These are phyloP conservation scores for Falco peregrinus DNA, from an alignment of 2,797 vertebrate genomes.

Conservation along the genomic window DNA sequence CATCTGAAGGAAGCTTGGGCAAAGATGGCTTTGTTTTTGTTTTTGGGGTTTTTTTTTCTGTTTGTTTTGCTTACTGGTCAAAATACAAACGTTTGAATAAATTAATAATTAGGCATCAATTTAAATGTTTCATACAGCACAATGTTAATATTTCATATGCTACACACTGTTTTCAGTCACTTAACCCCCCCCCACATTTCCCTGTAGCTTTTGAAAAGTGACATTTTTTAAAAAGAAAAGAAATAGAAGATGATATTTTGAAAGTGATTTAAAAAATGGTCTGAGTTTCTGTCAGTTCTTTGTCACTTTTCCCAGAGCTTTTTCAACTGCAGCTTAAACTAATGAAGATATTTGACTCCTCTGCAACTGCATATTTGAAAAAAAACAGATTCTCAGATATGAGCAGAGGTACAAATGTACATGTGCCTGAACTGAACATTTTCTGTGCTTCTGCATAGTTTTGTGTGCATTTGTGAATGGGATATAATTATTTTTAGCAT, in stretches of 20 bases:
- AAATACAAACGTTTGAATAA: background rate
- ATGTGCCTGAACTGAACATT: background rate
- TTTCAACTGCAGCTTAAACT: background rate
- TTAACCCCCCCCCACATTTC: accelerated
- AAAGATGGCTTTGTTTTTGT: background rate
- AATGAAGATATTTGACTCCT: background rate
- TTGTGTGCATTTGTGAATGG: background rate
- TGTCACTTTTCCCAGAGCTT: background rate
- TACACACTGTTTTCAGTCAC: background rate
- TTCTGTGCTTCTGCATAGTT: background rate
- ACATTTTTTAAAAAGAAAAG: background rate
- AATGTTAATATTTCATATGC: background rate
- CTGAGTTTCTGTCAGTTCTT: background rate
- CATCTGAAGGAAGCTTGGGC: background rate
- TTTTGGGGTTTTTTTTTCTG: background rate
- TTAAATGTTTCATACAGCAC: background rate
- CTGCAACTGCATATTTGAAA: background rate
- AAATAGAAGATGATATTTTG: background rate
- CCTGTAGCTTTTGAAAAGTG: background rate
- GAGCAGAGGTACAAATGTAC: background rate
- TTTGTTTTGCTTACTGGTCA: background rate
- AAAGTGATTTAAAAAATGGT: background rate
- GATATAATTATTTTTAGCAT: background rate
- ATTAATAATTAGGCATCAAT: background rate
- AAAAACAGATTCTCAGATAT: background rate